Base-by-base conservation (phyloP, 2,113 vertebrate genomes). In the Zapornia atra region DNA sequence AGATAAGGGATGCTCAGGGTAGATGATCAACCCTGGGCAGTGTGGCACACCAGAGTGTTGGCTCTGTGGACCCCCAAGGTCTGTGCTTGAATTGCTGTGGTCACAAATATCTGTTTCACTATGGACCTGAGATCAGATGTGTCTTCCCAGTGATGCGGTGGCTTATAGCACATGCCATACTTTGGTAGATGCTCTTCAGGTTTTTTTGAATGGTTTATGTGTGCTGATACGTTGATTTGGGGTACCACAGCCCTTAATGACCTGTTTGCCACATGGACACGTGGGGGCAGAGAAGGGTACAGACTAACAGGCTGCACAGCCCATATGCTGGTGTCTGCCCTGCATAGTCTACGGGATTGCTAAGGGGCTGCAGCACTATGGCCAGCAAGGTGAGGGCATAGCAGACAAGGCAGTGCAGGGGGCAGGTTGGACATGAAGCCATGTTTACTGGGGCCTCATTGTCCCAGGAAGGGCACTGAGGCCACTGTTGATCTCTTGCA, bases 251-350 rank as follows among this genome's bases (percentile, higher is more conserved):
- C 63, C 50, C 20, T 11, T 10, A n/a, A n/a, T 29, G 54, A 90
- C 33, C 34, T 57, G 6, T 63, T 68, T 89, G 65, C n/a, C 15
- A 28, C 22, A 5, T 9, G 15, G 26, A 28, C 19, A 21, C 5
- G 4, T 2, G 0, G 16, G 21, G 14, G 5, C n/a, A 78, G 56
- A 59, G 60, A 29, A 40, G 16, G 24, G 46, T 26, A 6, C 0
- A 14, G 60, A 44, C 22, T 15, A 38, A 3, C 0, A 1, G 20
- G 10, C 33, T 64, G 59, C 42, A 17, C 0, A 5, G 25, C 9
- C 1, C 13, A 2, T 5, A 5, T 0, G 1, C 21, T 0, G 0
- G 11, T 13, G 28, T 63, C 38, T 38, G 38, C 38, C 38, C 38
- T 38, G 38, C 38, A 38, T 11, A 38, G 38, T 38, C 10, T 38